A percentile compares a stretch with the other conserved stretches of the same genome.
phyloP scores from a whole-genome alignment of 2,113 vertebrate genomes.

The Oxyura jamaicensis region DNA sequence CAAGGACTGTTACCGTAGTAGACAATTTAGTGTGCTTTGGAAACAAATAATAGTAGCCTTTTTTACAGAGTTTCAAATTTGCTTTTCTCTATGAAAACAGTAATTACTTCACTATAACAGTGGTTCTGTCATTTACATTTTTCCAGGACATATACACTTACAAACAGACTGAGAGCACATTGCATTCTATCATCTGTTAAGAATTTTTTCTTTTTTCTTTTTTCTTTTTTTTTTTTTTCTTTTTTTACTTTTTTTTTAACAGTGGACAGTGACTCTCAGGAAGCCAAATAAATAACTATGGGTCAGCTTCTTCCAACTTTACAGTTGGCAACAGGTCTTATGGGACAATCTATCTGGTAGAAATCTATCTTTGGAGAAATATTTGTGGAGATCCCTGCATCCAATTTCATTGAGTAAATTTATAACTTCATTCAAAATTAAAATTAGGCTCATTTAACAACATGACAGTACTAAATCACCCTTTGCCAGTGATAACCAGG shows the following conservation, averaged over 20 bases:
- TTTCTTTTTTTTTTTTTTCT: too few species aligned
- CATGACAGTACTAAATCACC: background rate
- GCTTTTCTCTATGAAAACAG: background rate
- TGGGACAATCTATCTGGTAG: background rate
- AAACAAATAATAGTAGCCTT: background rate
- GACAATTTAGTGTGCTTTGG: background rate
- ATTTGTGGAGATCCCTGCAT: background rate
- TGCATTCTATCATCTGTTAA: background rate
- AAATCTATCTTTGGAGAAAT: background rate
- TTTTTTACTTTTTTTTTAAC: too few species aligned
- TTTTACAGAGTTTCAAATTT: background rate
- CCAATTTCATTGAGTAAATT: background rate
- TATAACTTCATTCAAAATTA: background rate
- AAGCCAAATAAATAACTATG: too few species aligned
- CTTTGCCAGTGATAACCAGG: background rate
- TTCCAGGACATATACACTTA: background rate
- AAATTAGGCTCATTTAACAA: background rate
- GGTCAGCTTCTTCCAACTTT: background rate
- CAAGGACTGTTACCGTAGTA: background rate
- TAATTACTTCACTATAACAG: background rate
- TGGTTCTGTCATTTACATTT: constrained; percentile 11
- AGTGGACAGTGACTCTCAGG: too few species aligned
- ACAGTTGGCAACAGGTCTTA: background rate
- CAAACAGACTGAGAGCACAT: background rate
- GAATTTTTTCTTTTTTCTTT: too few species aligned